Evolutionary conservation across 2,888 invertebrate genomes (phyloP), one percentile per base, ranked within the genome.

Genomic region (Drosophila mercatorum): DNA sequence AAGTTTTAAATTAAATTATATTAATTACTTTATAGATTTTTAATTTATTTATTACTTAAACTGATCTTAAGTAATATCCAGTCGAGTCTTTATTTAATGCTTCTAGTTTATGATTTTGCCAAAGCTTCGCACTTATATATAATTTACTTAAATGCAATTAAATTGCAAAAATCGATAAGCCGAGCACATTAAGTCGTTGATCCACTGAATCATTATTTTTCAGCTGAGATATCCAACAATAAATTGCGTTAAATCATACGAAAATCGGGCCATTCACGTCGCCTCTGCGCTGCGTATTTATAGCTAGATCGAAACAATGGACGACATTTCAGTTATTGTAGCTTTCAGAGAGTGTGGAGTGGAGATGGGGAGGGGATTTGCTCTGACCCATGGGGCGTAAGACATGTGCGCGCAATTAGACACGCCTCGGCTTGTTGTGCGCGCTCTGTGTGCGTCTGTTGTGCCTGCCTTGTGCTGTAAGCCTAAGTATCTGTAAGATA

Each of bases 381-480:
- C 51, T 36, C 31, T 51, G 65, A 64, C 56, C 65, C 52, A 57
- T 82, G 85, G 74, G 79, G 79, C 81, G 81, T 78, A 72, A 80
- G 86, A 83, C 83, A 83, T 83, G 83, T 83, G 83, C 83, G 83
- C 77, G 72, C 87, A 86, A 84, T 86, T 84, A 86, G 87, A 86
- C 81, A 84, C 84, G 83, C 81, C 83, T 68, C 71, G 52, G 49
- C 34, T 31, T 61, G 55, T 62, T 55, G 53, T 55, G 26, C 40
- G 53, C 38, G 52, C 26, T 61, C 17, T 34, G 34, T 51, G 40
- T 36, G 52, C 22, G 52, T n/a, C 12, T 40, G 53, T 61, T 38
- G 53, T 53, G 44, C 6, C 17, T 52, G 44, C 6, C 17, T 52
- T 63, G 58, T 22, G 59, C 34, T 64, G 60, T 76, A 83, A 86